Conservation (phyloP, 2,888 invertebrate species). For the Eilema griseolum region DNA sequence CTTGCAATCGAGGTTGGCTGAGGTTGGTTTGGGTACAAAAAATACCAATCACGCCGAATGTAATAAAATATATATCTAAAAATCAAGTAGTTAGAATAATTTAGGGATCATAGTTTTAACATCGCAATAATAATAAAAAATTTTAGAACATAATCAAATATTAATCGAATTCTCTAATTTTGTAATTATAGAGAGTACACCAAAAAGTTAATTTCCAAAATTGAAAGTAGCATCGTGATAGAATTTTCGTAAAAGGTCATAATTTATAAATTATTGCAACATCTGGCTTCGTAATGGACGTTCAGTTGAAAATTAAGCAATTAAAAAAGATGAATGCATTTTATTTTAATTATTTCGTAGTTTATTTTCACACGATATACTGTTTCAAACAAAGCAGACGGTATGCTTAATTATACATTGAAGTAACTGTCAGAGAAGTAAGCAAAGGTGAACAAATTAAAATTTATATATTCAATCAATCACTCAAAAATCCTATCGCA, state of each 20-base stretch:
- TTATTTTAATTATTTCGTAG: conserved; percentile 15
- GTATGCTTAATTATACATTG: no score
- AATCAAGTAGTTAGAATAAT: no score
- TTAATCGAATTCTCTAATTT: conserved; percentile 8
- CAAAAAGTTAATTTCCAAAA: conserved; percentile 39
- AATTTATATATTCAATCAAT: no score
- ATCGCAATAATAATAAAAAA: no score
- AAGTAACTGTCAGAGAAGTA: no score
- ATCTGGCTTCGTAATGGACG: conserved; percentile 45
- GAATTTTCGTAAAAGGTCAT: conserved; percentile 33
- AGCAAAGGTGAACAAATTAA: no score
- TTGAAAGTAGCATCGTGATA: conserved; percentile 17
- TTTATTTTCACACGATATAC: background rate
- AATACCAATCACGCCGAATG: no score
- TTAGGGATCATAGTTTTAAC: no score
- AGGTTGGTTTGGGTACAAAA: no score
- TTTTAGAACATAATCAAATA: background rate
- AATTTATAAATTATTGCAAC: conserved; percentile 40
- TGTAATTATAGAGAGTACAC: background rate
- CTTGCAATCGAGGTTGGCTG: no score
- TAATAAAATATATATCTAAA: no score
- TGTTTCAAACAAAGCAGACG: background rate
- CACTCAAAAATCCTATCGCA: no score
- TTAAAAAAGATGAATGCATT: conserved; percentile 45
- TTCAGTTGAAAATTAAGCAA: conserved; percentile 42